Percentiles rank a stretch among this genome's conserved stretches.
phyloP scores from a whole-genome alignment of 2,113 vertebrate species.

The Hirundichthys speculiger region DNA sequence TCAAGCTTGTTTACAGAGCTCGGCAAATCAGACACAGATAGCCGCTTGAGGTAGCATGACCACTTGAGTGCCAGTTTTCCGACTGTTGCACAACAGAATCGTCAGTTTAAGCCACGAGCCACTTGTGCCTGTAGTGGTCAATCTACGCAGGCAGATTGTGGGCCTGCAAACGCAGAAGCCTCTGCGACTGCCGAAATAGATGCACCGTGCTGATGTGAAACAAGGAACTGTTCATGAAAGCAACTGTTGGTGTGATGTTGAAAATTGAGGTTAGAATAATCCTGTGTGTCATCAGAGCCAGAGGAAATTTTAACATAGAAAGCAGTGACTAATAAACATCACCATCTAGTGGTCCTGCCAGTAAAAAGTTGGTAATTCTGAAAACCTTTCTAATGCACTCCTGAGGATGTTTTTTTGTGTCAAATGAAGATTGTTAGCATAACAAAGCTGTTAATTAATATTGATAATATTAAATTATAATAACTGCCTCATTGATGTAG shows the following conservation, averaged over 20 bases:
- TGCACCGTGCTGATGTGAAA: not conserved
- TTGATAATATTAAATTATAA: too few relatives aligned
- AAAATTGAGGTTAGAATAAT: slow-evolving; percentile 2
- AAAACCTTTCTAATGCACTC: too few relatives aligned
- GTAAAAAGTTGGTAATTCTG: too few relatives aligned
- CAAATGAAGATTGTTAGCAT: too few relatives aligned
- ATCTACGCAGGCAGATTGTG: not conserved
- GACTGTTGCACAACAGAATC: slow-evolving; percentile 36
- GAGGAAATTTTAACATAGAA: not conserved
- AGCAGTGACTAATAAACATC: slow-evolving; percentile 40
- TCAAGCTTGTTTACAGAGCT: slow-evolving; percentile 36
- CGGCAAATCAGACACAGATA: slow-evolving; percentile 38
- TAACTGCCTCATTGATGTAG: too few relatives aligned
- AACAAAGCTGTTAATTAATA: too few relatives aligned
- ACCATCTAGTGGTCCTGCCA: slow-evolving; percentile 68
- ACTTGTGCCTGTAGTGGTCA: not conserved
- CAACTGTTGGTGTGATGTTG: not conserved
- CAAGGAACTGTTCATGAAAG: slow-evolving; percentile 6
- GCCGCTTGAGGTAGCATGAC: slow-evolving; percentile 21
- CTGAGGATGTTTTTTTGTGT: too few relatives aligned
- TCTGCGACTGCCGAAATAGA: not conserved
- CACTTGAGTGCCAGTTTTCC: slow-evolving; percentile 9
- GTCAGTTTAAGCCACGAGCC: not conserved
- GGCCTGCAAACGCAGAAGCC: not conserved
- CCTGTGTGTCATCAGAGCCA: not conserved